Evolutionary conservation across 2,797 vertebrate genomes (phyloP), one percentile per base, ranked within the genome.

Genomic region (Anolis apletophallus): DNA sequence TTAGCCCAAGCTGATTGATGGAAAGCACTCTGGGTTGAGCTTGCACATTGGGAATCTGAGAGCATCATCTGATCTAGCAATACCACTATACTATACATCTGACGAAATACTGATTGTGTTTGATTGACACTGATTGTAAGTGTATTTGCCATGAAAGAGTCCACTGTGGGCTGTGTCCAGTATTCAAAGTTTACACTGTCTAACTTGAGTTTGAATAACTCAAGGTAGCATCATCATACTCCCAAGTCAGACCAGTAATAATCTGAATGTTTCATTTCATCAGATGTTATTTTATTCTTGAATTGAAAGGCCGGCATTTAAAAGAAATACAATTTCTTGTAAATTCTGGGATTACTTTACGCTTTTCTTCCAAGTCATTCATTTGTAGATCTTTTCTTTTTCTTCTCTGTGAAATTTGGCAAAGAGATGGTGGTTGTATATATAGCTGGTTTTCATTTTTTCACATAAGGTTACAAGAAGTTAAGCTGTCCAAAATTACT

Each of bases 401-500:
- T 0, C 1, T n/a, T 82, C 13, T 34, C 11, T 52, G 32, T 72
- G 46, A 59, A 82, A 88, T 80, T 74, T 81, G 34, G 46, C 54
- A n/a, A 5, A 54, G 36, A 78, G 12, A 80, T 88, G 87, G 61
- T 88, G 57, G 26, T 57, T 1, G 40, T 40, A 40, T 67, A 0
- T 2, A 0, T 3, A 14, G 67, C 80, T 50, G 68, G 40, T 2
- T 1, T 0, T 2, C 69, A 34, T 29, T 2, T 7, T 19, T 0
- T 19, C 0, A 1, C n/a, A 80, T 75, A 90, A 91, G 19, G 10
- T 80, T 73, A 68, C 74, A 93, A 74, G 72, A 91, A 79, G 78
- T 52, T 67, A 68, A 89, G 14, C 23, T 80, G 0, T 3, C 85
- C 89, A 88, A 89, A 91, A 73, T 93, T 90, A 71, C 55, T 93